Percentiles rank a stretch among this genome's conserved stretches.
phyloP scores from a whole-genome alignment of 2,797 vertebrate species.

The Gila robusta region DNA sequence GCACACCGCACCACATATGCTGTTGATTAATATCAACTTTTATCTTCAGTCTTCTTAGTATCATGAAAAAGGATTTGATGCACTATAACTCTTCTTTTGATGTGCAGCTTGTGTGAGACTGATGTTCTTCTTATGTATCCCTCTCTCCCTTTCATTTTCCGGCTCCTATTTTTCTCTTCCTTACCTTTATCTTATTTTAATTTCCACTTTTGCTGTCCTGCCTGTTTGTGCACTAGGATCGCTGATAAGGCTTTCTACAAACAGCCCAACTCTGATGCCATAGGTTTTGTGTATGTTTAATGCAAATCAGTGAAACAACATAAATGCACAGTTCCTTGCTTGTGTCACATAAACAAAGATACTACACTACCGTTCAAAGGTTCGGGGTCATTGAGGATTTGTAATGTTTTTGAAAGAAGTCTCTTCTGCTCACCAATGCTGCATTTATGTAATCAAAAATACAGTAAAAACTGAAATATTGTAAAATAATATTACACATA shows the following conservation, averaged over 20 bases:
- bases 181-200: constrained; percentile 60
- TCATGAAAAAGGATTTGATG: constrained; percentile 39
- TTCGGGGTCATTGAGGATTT: not conserved
- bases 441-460: not conserved
- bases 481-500: not conserved
- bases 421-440: not conserved
- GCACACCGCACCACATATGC: not conserved
- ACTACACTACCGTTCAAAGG: not conserved
- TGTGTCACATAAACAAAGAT: not conserved
- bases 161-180: constrained; percentile 52
- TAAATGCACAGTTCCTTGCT: constrained; percentile 12
- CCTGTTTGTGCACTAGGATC: constrained; percentile 87
- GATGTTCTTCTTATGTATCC: constrained; percentile 56
- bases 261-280: constrained; percentile 97
- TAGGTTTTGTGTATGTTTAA: constrained; percentile 98
- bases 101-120: constrained; percentile 75
- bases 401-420: not conserved
- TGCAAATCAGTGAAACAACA: constrained; percentile 45
- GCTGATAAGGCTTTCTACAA: constrained; percentile 99
- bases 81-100: constrained; percentile 59
- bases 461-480: not conserved
- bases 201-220: constrained; percentile 60
- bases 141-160: constrained; percentile 66
- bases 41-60: constrained; percentile 62
- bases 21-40: constrained; percentile 49